Conservation (phyloP, 1,140 invertebrate genomes). For the Chironomus striatipennis region DNA sequence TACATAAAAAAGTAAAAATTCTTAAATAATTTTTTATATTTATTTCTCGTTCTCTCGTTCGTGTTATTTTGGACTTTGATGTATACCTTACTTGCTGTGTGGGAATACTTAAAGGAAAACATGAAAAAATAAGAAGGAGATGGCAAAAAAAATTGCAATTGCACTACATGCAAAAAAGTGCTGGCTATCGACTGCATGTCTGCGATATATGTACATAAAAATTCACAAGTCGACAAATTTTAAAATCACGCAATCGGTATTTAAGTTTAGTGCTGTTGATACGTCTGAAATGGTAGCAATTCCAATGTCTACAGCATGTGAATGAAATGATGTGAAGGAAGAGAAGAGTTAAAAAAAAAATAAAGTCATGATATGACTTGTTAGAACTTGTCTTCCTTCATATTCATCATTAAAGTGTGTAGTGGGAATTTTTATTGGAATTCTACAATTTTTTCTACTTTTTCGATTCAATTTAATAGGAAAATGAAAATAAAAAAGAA, state of each 20-base stretch:
- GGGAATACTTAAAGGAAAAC: not conserved
- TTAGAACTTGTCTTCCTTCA: not conserved
- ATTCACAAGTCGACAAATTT: not conserved
- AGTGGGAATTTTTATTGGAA: too few relatives aligned
- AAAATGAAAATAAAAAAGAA: too few relatives aligned
- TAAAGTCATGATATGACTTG: conserved; percentile 13
- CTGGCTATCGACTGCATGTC: conserved; percentile 1
- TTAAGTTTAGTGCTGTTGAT: too few relatives aligned
- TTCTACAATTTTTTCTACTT: too few relatives aligned
- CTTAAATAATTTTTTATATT: not conserved
- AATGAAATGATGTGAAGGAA: not conserved
- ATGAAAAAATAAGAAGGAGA: not conserved
- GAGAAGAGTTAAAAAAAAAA: not conserved
- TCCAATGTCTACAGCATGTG: not conserved
- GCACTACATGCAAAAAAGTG: not conserved
- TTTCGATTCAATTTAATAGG: too few relatives aligned
- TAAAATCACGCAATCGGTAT: not conserved
- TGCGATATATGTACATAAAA: not conserved
- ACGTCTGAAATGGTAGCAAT: too few relatives aligned
- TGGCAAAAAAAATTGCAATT: conserved; percentile 4
- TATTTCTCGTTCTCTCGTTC: not conserved
- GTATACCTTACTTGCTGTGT: not conserved
- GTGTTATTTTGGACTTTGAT: conserved; percentile 1
- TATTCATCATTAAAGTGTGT: too few relatives aligned
- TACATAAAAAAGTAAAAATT: too few relatives aligned